These are phyloP conservation scores for Leptoclinus maculatus DNA, from an alignment of 2,797 vertebrate species.

Conservation along the genomic window DNA sequence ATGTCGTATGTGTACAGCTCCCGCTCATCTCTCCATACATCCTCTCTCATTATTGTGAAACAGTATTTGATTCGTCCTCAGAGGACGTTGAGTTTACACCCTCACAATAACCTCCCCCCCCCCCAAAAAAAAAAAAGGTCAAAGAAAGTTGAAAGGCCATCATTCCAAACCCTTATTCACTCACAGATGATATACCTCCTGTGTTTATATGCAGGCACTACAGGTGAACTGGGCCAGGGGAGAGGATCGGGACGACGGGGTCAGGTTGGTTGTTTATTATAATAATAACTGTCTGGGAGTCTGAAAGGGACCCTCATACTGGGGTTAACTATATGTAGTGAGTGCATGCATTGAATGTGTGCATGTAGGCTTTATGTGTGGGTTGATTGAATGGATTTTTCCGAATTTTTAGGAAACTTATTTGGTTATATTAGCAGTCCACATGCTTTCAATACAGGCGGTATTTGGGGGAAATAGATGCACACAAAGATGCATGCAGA, in stretches of 20 bases:
- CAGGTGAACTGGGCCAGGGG: conserved; percentile 46
- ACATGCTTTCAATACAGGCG: not conserved
- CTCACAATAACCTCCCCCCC: conserved; percentile 13
- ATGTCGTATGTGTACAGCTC: too few species aligned
- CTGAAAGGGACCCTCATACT: conserved; percentile 16
- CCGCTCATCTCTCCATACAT: conserved; percentile 28
- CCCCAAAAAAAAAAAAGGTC: too few species aligned
- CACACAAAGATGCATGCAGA: not conserved
- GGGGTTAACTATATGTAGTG: conserved; percentile 37
- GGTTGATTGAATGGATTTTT: not conserved
- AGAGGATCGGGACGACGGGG: conserved; percentile 27
- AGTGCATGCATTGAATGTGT: conserved; percentile 4
- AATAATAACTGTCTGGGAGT: conserved; percentile 41
- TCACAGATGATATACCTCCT: conserved; percentile 60
- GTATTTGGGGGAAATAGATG: not conserved
- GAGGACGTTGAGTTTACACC: conserved; percentile 34
- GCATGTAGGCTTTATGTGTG: not conserved
- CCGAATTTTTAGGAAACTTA: not conserved
- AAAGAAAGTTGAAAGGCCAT: conserved; percentile 65
- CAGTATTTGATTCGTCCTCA: conserved; percentile 54
- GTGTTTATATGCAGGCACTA: conserved; percentile 31
- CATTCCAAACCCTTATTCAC: conserved; percentile 57
- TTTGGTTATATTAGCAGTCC: not conserved
- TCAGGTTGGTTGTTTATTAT: conserved; percentile 56
- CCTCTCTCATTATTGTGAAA: conserved; percentile 35